phyloP scores from a whole-genome alignment of 2,888 invertebrate species.

The Caenorhabditis imperialis region DNA sequence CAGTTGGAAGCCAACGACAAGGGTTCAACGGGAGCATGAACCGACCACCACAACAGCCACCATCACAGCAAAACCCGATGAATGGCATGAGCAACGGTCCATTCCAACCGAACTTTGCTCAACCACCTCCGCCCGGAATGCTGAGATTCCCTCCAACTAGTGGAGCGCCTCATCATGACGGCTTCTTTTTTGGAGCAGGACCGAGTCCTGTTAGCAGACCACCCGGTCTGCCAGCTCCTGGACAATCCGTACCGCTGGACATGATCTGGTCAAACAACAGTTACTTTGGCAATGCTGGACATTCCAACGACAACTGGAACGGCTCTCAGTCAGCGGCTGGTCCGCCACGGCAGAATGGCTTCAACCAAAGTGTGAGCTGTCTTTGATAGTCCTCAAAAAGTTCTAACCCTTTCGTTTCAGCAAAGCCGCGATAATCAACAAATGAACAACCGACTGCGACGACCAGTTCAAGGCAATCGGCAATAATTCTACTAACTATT shows the following conservation, averaged over 20 bases:
- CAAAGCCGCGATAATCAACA: slow-evolving; percentile 43
- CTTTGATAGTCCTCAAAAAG: background rate
- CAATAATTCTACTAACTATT: slow-evolving; percentile 24
- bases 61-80: slow-evolving; percentile 16
- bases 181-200: slow-evolving; percentile 2
- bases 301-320: slow-evolving; percentile 38
- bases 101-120: slow-evolving; percentile 29
- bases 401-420: slow-evolving; percentile 26
- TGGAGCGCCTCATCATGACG: slow-evolving; percentile 25
- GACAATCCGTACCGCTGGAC: slow-evolving; percentile 7
- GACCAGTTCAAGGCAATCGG: slow-evolving; percentile 48
- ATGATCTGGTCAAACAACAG: slow-evolving; percentile 33
- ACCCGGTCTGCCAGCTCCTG: slow-evolving; percentile 8
- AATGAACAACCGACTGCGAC: slow-evolving; percentile 55
- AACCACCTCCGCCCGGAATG: slow-evolving; percentile 32
- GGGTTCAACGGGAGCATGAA: slow-evolving; percentile 39
- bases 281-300: slow-evolving; percentile 40
- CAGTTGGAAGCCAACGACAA: slow-evolving; percentile 56
- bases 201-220: slow-evolving; percentile 25
- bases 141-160: slow-evolving; percentile 24
- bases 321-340: slow-evolving; percentile 32
- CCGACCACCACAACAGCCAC: slow-evolving; percentile 20
- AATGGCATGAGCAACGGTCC: slow-evolving; percentile 27
- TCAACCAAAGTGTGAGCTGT: slow-evolving; percentile 36
- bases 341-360: slow-evolving; percentile 30